These are phyloP conservation scores for Cylindroiulus punctatus DNA, from an alignment of 2,888 invertebrate species.

Conservation along the genomic window DNA sequence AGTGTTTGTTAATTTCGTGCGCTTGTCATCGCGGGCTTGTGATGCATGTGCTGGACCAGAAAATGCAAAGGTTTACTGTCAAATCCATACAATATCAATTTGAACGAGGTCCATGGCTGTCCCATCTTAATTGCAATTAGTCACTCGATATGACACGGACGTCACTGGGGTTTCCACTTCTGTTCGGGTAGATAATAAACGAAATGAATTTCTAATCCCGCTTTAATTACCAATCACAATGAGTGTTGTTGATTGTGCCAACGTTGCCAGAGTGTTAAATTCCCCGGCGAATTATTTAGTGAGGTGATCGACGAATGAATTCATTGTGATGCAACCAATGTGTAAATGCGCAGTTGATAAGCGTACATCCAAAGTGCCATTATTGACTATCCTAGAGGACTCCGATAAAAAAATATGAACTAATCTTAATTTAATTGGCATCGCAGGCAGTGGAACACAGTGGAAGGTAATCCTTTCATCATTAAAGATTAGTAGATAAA, in stretches of 20 bases:
- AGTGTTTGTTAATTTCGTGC: background rate
- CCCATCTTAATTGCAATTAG: background rate
- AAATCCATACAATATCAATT: background rate
- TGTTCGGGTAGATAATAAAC: background rate
- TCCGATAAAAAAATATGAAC: background rate
- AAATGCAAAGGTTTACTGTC: background rate
- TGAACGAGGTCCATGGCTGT: background rate
- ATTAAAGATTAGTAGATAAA: conserved; percentile 7
- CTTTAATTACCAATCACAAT: background rate
- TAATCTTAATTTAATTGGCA: conserved; percentile 3
- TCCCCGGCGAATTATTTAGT: background rate
- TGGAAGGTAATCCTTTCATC: conserved; percentile 10
- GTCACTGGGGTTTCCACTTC: background rate
- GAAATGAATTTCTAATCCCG: background rate
- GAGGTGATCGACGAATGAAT: background rate
- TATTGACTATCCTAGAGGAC: background rate
- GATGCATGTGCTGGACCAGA: background rate
- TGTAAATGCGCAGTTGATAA: background rate
- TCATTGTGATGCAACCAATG: background rate
- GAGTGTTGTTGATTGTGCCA: conserved; percentile 18
- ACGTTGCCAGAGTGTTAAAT: background rate
- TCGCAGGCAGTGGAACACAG: background rate
- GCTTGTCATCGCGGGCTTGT: background rate
- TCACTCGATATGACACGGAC: background rate
- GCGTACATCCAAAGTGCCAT: background rate